Base-by-base conservation (phyloP, 2,888 invertebrate species). In the Acronicta leporina region DNA sequence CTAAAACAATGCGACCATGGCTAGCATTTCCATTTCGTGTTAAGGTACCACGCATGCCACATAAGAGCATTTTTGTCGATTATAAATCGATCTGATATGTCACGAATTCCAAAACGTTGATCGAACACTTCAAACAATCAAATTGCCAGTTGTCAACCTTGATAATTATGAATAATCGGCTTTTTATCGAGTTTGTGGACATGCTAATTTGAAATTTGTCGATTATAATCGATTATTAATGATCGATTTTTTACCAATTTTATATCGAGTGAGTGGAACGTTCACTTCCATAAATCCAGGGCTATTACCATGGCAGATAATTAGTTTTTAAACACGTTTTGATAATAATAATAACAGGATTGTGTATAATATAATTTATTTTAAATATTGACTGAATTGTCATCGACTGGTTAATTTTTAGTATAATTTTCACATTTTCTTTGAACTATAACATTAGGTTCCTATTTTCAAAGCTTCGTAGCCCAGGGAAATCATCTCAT, bases 161-260 rank as follows among this genome's bases (percentile, higher is more conserved):
- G 61, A 25, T 49, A n/a, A n/a, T n/a, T n/a, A 44, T 43, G 15
- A 49, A 53, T 63, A 64, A 67, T 75, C 48, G 53, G 46, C 25
- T 65, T 77, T 74, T 77, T 73, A 64, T 68, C 68, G 45, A 27
- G 45, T 73, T 48, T 35, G 25, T 13, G 13, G 44, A 46, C 71
- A 59, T 54, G 59, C 35, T 66, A 57, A 71, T 72, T 65, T 59
- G 41, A 62, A 57, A 71, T 72, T 65, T 59, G 41, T 45, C 46
- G 41, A 70, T 72, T 55, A 50, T 35, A 41, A 71, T 65, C 48
- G 65, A 49, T 58, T 72, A 38, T 38, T 68, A 45, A 25, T 60
- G 38, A 53, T 42, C 40, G 27, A 11, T 56, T 59, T 68, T 69
- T 53, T 63, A 51, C n/a, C 42, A 41, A 47, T 52, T 52, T 42